phyloP scores from a whole-genome alignment of 2,888 invertebrate genomes.

The Ernsta delagoae region DNA sequence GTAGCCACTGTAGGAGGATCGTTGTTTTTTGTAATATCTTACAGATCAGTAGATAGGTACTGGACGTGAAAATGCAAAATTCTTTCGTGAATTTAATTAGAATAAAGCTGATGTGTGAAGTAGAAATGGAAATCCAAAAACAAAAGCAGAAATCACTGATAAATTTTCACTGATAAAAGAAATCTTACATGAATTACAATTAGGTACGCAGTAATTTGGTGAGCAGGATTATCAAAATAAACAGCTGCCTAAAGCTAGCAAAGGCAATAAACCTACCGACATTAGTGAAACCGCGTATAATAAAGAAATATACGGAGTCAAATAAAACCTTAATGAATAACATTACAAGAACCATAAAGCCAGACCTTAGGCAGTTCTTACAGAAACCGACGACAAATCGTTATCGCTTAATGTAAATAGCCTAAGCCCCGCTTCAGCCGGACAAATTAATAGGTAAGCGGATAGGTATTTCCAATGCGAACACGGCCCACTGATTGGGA shows the following conservation, averaged over 20 bases:
- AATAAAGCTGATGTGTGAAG: too few species aligned
- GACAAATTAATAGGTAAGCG: constrained; percentile 34
- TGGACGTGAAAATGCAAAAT: too few species aligned
- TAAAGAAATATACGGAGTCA: neutral
- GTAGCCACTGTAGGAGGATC: neutral
- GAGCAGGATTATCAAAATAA: too few species aligned
- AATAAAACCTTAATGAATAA: neutral
- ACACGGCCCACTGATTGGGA: constrained; percentile 35
- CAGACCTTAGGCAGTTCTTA: neutral
- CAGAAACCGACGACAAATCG: constrained; percentile 11
- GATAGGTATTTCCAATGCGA: constrained; percentile 27
- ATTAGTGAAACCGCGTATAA: neutral
- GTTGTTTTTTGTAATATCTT: neutral
- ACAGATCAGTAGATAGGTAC: too few species aligned
- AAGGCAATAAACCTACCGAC: too few species aligned
- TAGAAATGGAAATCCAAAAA: too few species aligned
- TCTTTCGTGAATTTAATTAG: too few species aligned
- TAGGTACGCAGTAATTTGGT: too few species aligned
- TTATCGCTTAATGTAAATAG: constrained; percentile 16
- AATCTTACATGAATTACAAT: too few species aligned
- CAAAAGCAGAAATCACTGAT: too few species aligned
- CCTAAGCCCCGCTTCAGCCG: neutral
- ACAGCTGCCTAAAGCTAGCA: too few species aligned
- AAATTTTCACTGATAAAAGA: too few species aligned
- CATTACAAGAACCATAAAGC: neutral